Percentiles rank a stretch among this genome's conserved stretches.
Conservation (phyloP, 2,888 invertebrate species). For the Drosophila affinis region DNA sequence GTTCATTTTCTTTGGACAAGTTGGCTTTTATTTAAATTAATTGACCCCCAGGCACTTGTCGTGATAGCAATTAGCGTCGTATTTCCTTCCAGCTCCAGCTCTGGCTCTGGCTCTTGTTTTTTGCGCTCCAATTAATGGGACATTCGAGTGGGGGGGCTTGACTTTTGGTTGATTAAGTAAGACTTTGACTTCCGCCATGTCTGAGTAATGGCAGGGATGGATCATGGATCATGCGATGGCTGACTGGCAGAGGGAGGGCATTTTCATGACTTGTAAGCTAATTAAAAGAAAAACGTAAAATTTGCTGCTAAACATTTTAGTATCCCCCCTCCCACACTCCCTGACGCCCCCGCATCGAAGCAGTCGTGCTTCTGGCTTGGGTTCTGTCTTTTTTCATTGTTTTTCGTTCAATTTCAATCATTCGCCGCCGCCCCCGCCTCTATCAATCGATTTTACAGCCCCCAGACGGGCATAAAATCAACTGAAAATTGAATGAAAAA, state of each 20-base stretch:
- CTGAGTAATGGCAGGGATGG: slow-evolving; percentile 26
- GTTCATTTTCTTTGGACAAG: slow-evolving; percentile 39
- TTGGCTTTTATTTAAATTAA: slow-evolving; percentile 78
- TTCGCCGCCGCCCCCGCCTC: slow-evolving; percentile 47
- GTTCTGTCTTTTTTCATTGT: not conserved
- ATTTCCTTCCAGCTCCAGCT: slow-evolving; percentile 14
- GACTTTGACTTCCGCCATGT: slow-evolving; percentile 48
- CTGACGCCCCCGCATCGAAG: slow-evolving; percentile 12
- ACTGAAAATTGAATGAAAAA: slow-evolving; percentile 76
- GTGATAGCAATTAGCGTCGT: slow-evolving; percentile 76
- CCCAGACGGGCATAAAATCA: slow-evolving; percentile 58
- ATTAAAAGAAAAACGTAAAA: slow-evolving; percentile 67
- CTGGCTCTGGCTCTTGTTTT: not conserved
- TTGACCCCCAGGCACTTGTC: slow-evolving; percentile 69
- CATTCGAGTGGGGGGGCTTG: slow-evolving; percentile 32
- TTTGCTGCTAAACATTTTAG: slow-evolving; percentile 65
- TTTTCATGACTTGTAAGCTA: slow-evolving; percentile 63
- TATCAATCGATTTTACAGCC: slow-evolving; percentile 79
- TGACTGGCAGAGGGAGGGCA: not conserved
- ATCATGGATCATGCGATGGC: not conserved
- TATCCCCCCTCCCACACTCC: not conserved
- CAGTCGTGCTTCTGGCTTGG: slow-evolving; percentile 17
- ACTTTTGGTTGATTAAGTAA: slow-evolving; percentile 53
- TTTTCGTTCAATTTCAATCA: slow-evolving; percentile 71
- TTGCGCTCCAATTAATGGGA: slow-evolving; percentile 64